Evolutionary conservation across 92 coral and sea anemone species (phyloP).

Genomic region (Zoanthus sansibaricus): DNA sequence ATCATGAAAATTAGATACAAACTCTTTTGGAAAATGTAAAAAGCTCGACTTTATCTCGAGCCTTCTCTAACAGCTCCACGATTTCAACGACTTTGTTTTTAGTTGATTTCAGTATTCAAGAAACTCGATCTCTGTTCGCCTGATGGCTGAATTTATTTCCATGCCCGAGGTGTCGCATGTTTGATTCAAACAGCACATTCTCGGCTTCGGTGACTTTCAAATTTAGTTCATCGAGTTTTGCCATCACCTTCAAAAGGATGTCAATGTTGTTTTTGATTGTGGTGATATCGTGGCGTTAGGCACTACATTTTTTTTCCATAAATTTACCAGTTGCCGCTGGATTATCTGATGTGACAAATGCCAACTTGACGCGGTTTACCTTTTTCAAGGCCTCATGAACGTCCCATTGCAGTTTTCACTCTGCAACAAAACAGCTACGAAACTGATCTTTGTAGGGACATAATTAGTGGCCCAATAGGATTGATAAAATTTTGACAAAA

Average conservation of each 20-base stretch:
- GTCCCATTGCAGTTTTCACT: background rate
- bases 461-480: background rate
- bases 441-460: slow-evolving; percentile 59
- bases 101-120: slow-evolving; percentile 48
- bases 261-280: slow-evolving; percentile 62
- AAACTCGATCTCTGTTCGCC: slow-evolving; percentile 46
- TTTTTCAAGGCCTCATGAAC: slow-evolving; percentile 45
- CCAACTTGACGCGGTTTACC: slow-evolving; percentile 40
- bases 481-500: no score
- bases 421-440: slow-evolving; percentile 55
- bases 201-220: no score
- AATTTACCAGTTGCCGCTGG: slow-evolving; percentile 69
- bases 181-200: no score
- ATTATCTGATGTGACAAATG: slow-evolving; percentile 57
- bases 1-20: no score
- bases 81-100: slow-evolving; percentile 63
- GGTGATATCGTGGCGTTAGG: slow-evolving; percentile 57
- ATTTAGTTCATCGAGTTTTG: no score
- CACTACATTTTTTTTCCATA: slow-evolving; percentile 55
- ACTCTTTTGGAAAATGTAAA: no score
- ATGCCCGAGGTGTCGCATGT: no score
- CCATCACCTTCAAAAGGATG: slow-evolving; percentile 31
- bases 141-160: no score
- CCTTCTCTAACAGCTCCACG: slow-evolving; percentile 1
- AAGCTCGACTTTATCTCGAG: no score